These are phyloP conservation scores for Cabera pusaria DNA, from an alignment of 2,888 invertebrate genomes.

Conservation along the genomic window DNA sequence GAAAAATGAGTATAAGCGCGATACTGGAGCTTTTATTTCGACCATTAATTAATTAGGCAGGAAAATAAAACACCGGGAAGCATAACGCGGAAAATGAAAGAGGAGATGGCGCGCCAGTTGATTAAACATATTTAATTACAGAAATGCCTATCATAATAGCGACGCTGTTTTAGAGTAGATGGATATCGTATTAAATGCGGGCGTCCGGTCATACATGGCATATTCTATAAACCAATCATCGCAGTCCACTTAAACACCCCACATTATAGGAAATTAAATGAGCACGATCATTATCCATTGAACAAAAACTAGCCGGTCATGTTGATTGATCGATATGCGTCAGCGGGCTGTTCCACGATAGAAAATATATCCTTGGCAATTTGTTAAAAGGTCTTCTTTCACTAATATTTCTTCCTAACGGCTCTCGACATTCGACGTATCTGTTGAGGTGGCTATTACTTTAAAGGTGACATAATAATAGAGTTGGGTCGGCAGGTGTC, in stretches of 20 bases:
- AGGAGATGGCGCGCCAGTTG: conserved; percentile 18
- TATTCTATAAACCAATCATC: conserved; percentile 35
- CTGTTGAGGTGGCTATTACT: conserved; percentile 24
- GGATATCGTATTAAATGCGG: conserved; percentile 35
- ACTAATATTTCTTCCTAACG: conserved; percentile 26
- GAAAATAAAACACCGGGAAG: conserved; percentile 28
- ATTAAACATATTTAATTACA: conserved; percentile 32
- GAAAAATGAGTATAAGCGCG: conserved; percentile 35
- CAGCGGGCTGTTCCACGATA: conserved; percentile 29
- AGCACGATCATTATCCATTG: conserved; percentile 46
- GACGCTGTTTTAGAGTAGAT: conserved; percentile 12
- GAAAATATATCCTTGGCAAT: conserved; percentile 31
- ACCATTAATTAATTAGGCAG: conserved; percentile 26
- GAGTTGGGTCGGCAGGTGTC: conserved; percentile 25
- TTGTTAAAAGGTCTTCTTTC: conserved; percentile 28
- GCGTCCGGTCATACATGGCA: conserved; percentile 30
- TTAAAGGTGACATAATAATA: conserved; percentile 31
- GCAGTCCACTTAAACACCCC: conserved; percentile 35
- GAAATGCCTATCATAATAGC: conserved; percentile 18
- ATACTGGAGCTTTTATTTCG: conserved; percentile 20
- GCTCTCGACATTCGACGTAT: conserved; percentile 26
- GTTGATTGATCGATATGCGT: conserved; percentile 45
- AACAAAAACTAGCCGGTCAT: conserved; percentile 44
- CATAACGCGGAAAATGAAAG: conserved; percentile 25
- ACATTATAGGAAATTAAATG: conserved; percentile 44